phyloP scores from a whole-genome alignment of 2,797 vertebrate genomes.

The Glossophaga mutica region DNA sequence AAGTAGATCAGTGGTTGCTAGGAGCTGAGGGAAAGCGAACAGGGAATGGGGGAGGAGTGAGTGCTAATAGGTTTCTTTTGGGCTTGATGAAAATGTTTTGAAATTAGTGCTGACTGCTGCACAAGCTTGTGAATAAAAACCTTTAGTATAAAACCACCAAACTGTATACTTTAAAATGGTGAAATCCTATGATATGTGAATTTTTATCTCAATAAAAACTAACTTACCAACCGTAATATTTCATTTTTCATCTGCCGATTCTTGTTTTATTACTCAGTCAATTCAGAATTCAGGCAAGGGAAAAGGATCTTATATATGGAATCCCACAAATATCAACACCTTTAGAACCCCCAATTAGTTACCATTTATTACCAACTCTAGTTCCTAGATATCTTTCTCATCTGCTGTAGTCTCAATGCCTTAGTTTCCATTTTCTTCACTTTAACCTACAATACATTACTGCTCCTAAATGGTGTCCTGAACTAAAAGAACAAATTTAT shows the following conservation, averaged over 20 bases:
- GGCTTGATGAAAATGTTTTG: background rate
- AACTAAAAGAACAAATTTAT: background rate
- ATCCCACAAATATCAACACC: background rate
- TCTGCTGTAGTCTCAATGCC: background rate
- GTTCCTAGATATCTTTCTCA: background rate
- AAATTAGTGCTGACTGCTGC: background rate
- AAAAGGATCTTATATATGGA: background rate
- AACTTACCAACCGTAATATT: background rate
- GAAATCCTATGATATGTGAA: background rate
- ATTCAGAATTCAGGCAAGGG: background rate
- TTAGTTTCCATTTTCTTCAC: slow-evolving; percentile 15
- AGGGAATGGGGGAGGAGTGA: background rate
- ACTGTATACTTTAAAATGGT: slow-evolving; percentile 2
- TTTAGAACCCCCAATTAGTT: background rate
- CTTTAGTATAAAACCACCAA: background rate
- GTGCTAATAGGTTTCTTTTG: background rate
- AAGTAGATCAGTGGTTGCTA: background rate
- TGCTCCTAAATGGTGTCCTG: background rate
- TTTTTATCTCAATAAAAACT: background rate
- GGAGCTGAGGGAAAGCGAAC: background rate
- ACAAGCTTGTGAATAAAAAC: background rate
- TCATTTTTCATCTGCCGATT: background rate
- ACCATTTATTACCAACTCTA: slow-evolving; percentile 12
- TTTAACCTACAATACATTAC: slow-evolving; percentile 4
- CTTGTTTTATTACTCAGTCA: background rate